Evolutionary conservation across 2,888 invertebrate genomes (phyloP).

Genomic region (Campaea margaritaria): DNA sequence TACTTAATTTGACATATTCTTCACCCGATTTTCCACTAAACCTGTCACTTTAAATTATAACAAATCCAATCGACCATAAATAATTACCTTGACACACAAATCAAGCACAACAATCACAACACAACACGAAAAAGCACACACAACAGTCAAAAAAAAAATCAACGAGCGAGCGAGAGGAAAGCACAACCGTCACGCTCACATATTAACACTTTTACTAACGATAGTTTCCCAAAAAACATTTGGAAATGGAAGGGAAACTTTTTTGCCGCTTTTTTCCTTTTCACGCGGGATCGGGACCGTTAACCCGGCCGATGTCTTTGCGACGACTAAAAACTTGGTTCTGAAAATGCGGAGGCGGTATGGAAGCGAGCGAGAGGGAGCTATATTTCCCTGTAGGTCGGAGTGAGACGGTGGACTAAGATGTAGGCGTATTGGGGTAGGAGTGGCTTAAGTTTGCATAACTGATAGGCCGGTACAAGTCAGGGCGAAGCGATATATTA

Average conservation of each 20-base stretch:
- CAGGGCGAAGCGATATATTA: conserved; percentile 65
- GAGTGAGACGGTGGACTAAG: conserved; percentile 54
- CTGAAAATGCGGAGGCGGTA: conserved; percentile 78
- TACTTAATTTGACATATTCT: too few relatives aligned
- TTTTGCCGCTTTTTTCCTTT: conserved; percentile 57
- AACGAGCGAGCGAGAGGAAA: conserved; percentile 36
- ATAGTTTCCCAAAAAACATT: conserved; percentile 28
- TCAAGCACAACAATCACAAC: conserved; percentile 45
- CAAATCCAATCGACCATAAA: conserved; percentile 23
- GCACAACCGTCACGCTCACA: conserved; percentile 39
- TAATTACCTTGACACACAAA: conserved; percentile 48
- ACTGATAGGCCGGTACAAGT: conserved; percentile 57
- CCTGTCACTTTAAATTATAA: background rate
- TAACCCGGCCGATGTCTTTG: conserved; percentile 71
- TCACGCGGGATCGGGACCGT: conserved; percentile 57
- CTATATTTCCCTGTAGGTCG: conserved; percentile 43
- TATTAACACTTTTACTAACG: conserved; percentile 23
- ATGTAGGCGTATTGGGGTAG: conserved; percentile 67
- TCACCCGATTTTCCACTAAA: too few relatives aligned
- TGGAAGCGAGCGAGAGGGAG: conserved; percentile 61
- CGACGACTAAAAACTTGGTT: conserved; percentile 78
- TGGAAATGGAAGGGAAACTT: conserved; percentile 41
- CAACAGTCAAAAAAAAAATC: conserved; percentile 41
- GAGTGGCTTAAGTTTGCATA: conserved; percentile 79
- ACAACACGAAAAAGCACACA: conserved; percentile 44